A percentile compares a stretch with the other conserved stretches of the same genome.
These are phyloP conservation scores for Tiphia femorata DNA, from an alignment of 2,888 invertebrate genomes.

Conservation along the genomic window DNA sequence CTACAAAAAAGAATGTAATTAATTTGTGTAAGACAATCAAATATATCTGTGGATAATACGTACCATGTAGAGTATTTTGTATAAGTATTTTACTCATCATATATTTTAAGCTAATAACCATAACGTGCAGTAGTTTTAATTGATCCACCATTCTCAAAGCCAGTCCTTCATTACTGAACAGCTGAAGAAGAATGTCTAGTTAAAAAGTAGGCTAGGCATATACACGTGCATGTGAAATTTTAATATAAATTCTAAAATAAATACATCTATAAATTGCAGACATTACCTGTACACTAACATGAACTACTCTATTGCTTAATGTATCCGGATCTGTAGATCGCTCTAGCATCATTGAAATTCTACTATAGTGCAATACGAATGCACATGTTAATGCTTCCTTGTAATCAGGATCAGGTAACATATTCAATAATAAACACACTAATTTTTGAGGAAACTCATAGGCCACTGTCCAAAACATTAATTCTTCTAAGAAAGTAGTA, in stretches of 20 bases:
- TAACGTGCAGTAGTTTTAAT: constrained; percentile 89
- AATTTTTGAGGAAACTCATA: constrained; percentile 98
- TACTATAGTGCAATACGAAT: constrained; percentile 96
- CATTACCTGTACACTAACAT: constrained; percentile 86
- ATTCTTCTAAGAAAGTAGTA: constrained; percentile 90
- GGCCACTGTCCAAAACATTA: constrained; percentile 98
- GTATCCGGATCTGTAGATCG: constrained; percentile 89
- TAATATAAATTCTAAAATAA: neutral
- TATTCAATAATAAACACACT: constrained; percentile 93
- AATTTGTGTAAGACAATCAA: neutral
- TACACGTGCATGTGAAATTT: neutral
- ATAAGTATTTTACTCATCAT: constrained; percentile 95
- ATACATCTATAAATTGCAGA: constrained; percentile 1
- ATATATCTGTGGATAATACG: constrained; percentile 43
- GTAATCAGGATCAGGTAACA: constrained; percentile 95
- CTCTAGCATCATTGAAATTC: constrained; percentile 92
- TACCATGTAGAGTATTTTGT: constrained; percentile 87
- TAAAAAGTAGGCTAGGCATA: neutral
- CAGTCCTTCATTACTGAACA: constrained; percentile 94
- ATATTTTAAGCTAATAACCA: constrained; percentile 89
- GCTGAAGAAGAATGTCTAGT: constrained; percentile 68
- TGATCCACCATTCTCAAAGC: constrained; percentile 93
- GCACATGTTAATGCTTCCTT: constrained; percentile 95
- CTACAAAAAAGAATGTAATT: constrained; percentile 64
- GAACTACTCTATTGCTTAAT: constrained; percentile 94